Evolutionary conservation across 2,113 vertebrate species (phyloP), one percentile per base, ranked within the genome.

Genomic region (Illadopsis cleaveri): DNA sequence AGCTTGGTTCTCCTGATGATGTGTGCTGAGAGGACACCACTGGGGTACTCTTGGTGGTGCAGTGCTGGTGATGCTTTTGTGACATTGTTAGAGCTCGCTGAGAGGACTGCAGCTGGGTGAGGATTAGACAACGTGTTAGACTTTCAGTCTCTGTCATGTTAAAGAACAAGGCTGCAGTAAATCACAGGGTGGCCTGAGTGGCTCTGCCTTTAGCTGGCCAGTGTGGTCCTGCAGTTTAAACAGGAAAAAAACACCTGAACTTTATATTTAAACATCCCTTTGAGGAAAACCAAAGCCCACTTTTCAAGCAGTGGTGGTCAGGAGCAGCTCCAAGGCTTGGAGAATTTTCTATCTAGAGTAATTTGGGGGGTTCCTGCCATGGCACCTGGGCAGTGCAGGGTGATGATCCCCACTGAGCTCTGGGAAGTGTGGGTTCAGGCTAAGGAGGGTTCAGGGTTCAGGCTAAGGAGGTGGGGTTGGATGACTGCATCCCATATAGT

Each of bases 361-460:
- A n/a, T 40, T n/a, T 38, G 28, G 50, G 38, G 17, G 38, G 24
- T 14, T 33, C 40, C 37, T 82, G 45, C 82, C 64, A 35, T 22
- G 28, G 51, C 19, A 15, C 21, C 23, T 8, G 24, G 18, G 37
- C 15, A 28, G 44, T 3, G n/a, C 56, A 48, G 75, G 33, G 27
- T 1, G 27, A 8, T 31, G 61, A 44, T 90, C 27, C 48, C 40
- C 40, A 64, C 1, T 15, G 40, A 37, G 48, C 51, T 62, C n/a
- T 25, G 0, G 0, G 9, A 71, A 37, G 20, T 35, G 14, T 3
- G 53, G 51, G 51, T 4, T 51, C n/a, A n/a, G n/a, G 71, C 15
- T 35, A 1, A 71, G 23, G 24, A 18, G 11, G 9, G 42, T 42
- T 45, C 44, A 45, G 44, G 61, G 14, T 5, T 47, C n/a, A n/a